phyloP scores from a whole-genome alignment of 2,888 invertebrate genomes.

The Drosophila ezoana region DNA sequence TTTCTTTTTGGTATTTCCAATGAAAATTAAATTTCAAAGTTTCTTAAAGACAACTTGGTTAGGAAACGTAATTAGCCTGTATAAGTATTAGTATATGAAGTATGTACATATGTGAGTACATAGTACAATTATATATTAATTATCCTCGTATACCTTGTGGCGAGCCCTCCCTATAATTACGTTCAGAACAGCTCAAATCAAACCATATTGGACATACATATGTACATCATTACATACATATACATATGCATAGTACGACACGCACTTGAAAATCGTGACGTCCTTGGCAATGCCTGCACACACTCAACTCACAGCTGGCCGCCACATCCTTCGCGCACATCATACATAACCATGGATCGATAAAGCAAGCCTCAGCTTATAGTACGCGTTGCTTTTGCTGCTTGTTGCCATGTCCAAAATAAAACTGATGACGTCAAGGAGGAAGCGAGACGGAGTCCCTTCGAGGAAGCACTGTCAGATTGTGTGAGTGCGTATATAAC shows the following conservation, averaged over 20 bases:
- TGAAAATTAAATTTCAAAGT: too few species aligned
- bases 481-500: slow-evolving; percentile 18
- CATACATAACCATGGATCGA: slow-evolving; percentile 54
- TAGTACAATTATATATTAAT: not conserved
- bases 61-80: not conserved
- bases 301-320: slow-evolving; percentile 35
- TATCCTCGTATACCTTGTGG: not conserved
- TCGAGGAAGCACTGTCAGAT: not conserved
- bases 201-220: not conserved
- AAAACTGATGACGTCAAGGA: slow-evolving; percentile 80
- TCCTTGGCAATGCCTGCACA: slow-evolving; percentile 63
- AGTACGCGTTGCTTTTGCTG: slow-evolving; percentile 34
- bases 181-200: slow-evolving; percentile 3
- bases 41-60: not conserved
- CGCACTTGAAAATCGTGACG: slow-evolving; percentile 74
- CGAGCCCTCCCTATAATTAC: slow-evolving; percentile 31
- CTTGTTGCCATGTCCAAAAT: slow-evolving; percentile 75
- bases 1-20: too few species aligned
- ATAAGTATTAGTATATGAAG: not conserved
- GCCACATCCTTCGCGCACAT: slow-evolving; percentile 16
- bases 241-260: slow-evolving; percentile 20
- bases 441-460: slow-evolving; percentile 60
- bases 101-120: not conserved
- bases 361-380: slow-evolving; percentile 49
- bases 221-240: not conserved